Base-by-base conservation (phyloP, 2,113 vertebrate genomes). In the Coregonus clupeaformis region DNA sequence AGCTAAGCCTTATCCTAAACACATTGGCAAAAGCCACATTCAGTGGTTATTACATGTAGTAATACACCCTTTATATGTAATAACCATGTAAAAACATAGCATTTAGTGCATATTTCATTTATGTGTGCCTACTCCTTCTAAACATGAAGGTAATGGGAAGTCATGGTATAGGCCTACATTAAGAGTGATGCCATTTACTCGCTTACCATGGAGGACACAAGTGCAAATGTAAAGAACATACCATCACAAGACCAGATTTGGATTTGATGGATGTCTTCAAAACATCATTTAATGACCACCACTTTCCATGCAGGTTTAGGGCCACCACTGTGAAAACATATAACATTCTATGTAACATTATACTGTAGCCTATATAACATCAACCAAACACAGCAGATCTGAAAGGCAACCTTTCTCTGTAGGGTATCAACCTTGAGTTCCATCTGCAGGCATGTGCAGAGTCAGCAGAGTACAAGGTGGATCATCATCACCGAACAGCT, bases 251-350 rank as follows among this genome's bases (percentile, higher is more conserved):
- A 4, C 95, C 96, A 45, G 89, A 86, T 86, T 94, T 93, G 47
- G 89, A 85, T 59, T 85, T 75, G 86, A 92, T 90, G 16, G 93
- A 90, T 0, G 96, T 97, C 72, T 92, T 92, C 16, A 98, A 72
- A 0, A 94, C 65, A 13, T 97, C 94, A 72, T 94, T 92, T 20
- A 94, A 69, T 47, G 84, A 36, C 95, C 96, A 97, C 95, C 96
- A 98, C 47, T 76, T 81, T 16, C 71, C 85, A 62, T 91, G 89
- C 74, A 97, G 52, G 83, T 95, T 94, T 27, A 97, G 68, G 4
- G 96, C 95, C 78, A 95, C 68, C 80, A 95, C 97, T 98, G 71
- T 67, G 73, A 68, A 29, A 71, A 29, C 4, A 74, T 20, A 66
- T 20, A 66, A 11, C 4, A 30, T 13, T 9, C 57, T 9, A 5